Conservation (phyloP, 2,888 invertebrate genomes). For the Habroteleia sp. region DNA sequence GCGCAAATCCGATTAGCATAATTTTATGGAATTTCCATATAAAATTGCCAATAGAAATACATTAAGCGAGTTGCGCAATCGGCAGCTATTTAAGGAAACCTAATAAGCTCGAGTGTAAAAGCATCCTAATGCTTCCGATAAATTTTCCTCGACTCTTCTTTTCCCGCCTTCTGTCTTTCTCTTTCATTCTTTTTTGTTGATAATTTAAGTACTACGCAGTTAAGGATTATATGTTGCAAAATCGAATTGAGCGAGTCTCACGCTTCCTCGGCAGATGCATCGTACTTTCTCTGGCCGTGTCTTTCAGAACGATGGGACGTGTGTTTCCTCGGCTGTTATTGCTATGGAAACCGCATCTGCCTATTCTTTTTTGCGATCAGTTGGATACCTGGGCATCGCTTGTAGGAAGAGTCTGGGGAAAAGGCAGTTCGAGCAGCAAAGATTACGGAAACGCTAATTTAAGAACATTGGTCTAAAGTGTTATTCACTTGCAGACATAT, state of each 20-base stretch:
- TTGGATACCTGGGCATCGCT: constrained; percentile 30
- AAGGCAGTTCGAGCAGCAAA: too few relatives aligned
- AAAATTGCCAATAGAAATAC: constrained; percentile 16
- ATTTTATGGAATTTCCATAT: constrained; percentile 11
- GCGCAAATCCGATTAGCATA: constrained; percentile 15
- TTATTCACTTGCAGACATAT: too few relatives aligned
- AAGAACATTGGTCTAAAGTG: too few relatives aligned
- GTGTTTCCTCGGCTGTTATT: constrained; percentile 61
- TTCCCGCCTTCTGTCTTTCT: too few relatives aligned
- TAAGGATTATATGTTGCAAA: constrained; percentile 73
- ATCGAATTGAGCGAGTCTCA: constrained; percentile 71
- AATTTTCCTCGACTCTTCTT: constrained; percentile 26
- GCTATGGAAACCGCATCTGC: constrained; percentile 49
- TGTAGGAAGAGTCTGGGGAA: too few relatives aligned
- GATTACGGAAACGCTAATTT: too few relatives aligned
- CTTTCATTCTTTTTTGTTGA: constrained; percentile 33
- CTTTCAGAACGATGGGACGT: constrained; percentile 64
- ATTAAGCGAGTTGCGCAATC: constrained; percentile 63
- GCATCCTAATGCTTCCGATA: constrained; percentile 45
- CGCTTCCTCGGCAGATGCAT: constrained; percentile 59
- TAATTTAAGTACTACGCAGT: constrained; percentile 61
- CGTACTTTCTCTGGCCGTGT: constrained; percentile 70
- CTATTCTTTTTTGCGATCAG: constrained; percentile 21
- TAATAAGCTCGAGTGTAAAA: constrained; percentile 44
- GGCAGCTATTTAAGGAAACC: constrained; percentile 67